Evolutionary conservation across 1,140 invertebrate genomes (phyloP), one percentile per base, ranked within the genome.

Genomic region (Acromyrmex charruanus): DNA sequence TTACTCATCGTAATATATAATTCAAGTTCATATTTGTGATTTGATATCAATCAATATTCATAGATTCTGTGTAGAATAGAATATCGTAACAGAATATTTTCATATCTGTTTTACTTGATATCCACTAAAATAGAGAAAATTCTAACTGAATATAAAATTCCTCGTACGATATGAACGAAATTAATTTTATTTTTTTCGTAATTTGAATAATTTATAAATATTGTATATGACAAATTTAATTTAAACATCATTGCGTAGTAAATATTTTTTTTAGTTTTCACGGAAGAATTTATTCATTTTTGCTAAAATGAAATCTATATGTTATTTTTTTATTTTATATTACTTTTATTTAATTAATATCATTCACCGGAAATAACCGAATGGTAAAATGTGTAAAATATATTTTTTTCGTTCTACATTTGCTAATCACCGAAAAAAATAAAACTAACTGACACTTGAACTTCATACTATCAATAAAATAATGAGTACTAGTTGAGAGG

Each of bases 391-490:
- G 7, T 49, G 2, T 59, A 69, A 71, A 0, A 16, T 69, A 69
- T 5, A 28, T 55, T 75, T 74, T 74, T 7, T 58, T 39, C 3
- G 12, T 44, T 10, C 58, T 14, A 21, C 3, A 44, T 58, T 58
- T 49, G 1, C 5, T 44, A 16, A 61, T 18, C 4, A 4, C 16
- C 18, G 25, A 51, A 71, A 81, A 49, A 80, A 59, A 12, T 81
- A 2, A 6, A 58, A 44, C 25, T 28, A 25, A 44, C 16, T 58
- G 21, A 2, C 59, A 44, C 16, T 81, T n/a, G 18, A 39, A 81
- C 2, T 58, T 68, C 53, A 55, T 35, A 39, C 35, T 58, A 81
- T 58, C 51, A 14, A 39, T 58, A 68, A 68, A 81, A 58, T 58
- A 44, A 55, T 49, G 12, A 28, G 10, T 18, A 39, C n/a, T 5